Percentiles rank a stretch among this genome's conserved stretches.
Conservation (phyloP, 2,797 vertebrate genomes). For the Oreortyx pictus region DNA sequence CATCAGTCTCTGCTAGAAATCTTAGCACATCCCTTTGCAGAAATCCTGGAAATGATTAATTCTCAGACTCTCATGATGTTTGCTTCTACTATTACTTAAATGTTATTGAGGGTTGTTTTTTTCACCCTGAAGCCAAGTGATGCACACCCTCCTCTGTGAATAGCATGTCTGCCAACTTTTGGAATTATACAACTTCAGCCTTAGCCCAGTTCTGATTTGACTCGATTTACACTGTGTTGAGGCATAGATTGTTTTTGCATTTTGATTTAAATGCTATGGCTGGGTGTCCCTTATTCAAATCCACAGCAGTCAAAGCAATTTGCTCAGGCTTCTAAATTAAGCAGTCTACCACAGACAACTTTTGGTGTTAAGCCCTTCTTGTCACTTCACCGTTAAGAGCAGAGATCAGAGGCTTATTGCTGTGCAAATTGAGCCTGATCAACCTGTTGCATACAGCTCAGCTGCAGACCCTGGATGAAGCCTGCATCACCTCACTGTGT, state of each 20-base stretch:
- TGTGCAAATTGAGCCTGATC: neutral
- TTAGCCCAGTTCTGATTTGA: neutral
- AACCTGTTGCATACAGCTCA: neutral
- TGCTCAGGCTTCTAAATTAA: neutral
- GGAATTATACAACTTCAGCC: neutral
- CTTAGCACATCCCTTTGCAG: neutral
- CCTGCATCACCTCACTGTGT: neutral
- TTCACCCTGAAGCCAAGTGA: neutral
- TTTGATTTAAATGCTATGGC: neutral
- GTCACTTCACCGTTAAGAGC: neutral
- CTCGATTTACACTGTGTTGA: neutral
- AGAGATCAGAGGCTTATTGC: neutral
- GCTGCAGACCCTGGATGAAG: neutral
- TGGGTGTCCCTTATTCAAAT: neutral
- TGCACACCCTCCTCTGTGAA: conserved; percentile 8
- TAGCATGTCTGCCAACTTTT: neutral
- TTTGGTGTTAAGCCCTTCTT: neutral
- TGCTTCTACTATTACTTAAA: neutral
- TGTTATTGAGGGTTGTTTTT: neutral
- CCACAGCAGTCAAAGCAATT: neutral
- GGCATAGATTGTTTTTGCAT: neutral
- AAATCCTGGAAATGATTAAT: neutral
- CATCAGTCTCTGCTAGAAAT: neutral
- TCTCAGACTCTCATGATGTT: neutral
- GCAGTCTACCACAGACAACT: neutral